Conservation (phyloP, 2,113 vertebrate genomes). For the Struthidea cinerea region DNA sequence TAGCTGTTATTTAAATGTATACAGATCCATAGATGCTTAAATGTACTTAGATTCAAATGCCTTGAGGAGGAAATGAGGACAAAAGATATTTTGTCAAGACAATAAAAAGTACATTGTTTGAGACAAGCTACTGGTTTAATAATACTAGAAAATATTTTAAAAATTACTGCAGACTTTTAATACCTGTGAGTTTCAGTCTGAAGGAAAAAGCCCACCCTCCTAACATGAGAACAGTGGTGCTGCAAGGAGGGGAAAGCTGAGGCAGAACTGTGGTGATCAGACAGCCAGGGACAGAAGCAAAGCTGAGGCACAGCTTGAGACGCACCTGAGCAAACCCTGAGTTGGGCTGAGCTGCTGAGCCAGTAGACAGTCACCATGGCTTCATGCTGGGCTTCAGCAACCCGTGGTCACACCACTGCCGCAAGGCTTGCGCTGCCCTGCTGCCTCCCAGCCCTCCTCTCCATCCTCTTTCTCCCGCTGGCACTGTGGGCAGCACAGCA, state of each 20-base stretch:
- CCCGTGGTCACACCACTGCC: fast-evolving
- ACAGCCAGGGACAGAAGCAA: background rate
- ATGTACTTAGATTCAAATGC: background rate
- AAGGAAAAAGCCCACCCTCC: background rate
- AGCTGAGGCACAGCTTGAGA: background rate
- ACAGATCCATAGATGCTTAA: background rate
- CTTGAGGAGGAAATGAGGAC: background rate
- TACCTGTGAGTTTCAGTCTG: background rate
- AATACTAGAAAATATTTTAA: fast-evolving
- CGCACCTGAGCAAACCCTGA: background rate
- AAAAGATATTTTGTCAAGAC: background rate
- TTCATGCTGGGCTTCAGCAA: background rate
- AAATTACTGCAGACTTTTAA: background rate
- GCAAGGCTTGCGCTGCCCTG: fast-evolving
- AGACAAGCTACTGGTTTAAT: background rate
- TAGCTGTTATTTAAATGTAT: background rate
- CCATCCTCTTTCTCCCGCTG: background rate
- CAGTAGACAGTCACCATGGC: fast-evolving
- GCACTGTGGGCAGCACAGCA: background rate
- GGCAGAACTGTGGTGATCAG: background rate
- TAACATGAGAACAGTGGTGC: background rate
- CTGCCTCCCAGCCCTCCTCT: background rate
- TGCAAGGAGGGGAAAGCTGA: background rate
- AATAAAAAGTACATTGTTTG: background rate
- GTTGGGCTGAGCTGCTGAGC: background rate